A percentile compares a stretch with the other conserved stretches of the same genome.
Conservation (phyloP, 1,140 invertebrate genomes). For the Drosophila pallidifrons region DNA sequence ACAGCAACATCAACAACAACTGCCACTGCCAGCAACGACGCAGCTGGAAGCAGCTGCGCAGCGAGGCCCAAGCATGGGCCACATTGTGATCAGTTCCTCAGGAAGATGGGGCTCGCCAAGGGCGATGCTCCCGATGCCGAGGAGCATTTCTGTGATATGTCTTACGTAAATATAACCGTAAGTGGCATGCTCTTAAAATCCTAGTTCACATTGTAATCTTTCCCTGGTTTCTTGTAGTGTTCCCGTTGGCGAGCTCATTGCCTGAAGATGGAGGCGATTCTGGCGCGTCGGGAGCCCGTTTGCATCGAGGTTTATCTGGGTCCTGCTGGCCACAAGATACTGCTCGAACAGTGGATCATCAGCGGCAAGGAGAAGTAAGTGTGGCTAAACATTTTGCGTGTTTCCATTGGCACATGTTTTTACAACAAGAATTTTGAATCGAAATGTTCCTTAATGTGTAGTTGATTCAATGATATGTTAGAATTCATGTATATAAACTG, state of each 20-base stretch:
- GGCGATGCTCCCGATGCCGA: slow-evolving; percentile 75
- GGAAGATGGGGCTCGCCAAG: slow-evolving; percentile 83
- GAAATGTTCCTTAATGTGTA: too few relatives aligned
- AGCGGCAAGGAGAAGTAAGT: slow-evolving; percentile 77
- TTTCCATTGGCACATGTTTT: not conserved
- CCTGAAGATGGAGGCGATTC: slow-evolving; percentile 77
- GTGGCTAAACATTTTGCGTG: too few relatives aligned
- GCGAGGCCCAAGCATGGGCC: slow-evolving; percentile 79
- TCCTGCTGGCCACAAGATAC: slow-evolving; percentile 78
- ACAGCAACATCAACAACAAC: slow-evolving; percentile 59
- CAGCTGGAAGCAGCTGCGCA: slow-evolving; percentile 28
- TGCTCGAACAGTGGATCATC: slow-evolving; percentile 84
- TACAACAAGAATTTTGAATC: not conserved
- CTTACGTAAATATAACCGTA: slow-evolving; percentile 84
- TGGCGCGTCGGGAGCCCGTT: slow-evolving; percentile 76
- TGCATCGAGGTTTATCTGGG: slow-evolving; percentile 85
- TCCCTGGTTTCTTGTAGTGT: slow-evolving; percentile 49
- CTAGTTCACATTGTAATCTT: too few relatives aligned
- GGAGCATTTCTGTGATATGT: slow-evolving; percentile 85
- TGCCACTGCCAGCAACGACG: slow-evolving; percentile 36
- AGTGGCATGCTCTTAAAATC: slow-evolving; percentile 27
- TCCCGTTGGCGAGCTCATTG: slow-evolving; percentile 82
- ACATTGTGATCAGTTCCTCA: slow-evolving; percentile 85
- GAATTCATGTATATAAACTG: too few relatives aligned
- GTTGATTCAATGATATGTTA: not conserved